Evolutionary conservation across 1,140 invertebrate genomes (phyloP).

Genomic region (Himalopsyche phryganea): DNA sequence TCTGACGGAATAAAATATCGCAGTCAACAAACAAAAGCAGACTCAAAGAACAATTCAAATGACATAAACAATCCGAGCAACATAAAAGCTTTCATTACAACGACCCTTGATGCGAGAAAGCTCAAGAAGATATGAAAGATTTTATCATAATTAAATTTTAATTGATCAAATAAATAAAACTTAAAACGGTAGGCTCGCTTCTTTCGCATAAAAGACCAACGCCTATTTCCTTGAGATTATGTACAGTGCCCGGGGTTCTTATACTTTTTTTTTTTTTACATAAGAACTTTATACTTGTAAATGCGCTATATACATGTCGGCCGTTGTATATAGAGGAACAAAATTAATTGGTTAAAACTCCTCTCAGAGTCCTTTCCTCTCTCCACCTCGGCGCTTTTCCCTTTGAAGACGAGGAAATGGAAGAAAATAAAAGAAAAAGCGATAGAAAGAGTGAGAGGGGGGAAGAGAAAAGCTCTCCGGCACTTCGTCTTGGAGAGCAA

Average conservation of each 20-base stretch:
- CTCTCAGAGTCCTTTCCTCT: slow-evolving; percentile 49
- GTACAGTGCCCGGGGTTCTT: slow-evolving; percentile 20
- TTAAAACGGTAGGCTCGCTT: slow-evolving; percentile 21
- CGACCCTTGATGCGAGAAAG: not conserved
- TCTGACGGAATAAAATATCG: slow-evolving; percentile 4
- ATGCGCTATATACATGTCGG: slow-evolving; percentile 27
- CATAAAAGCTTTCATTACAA: slow-evolving; percentile 18
- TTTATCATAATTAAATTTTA: slow-evolving; percentile 36
- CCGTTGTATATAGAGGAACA: slow-evolving; percentile 47
- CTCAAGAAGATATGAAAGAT: slow-evolving; percentile 16
- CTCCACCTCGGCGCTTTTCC: slow-evolving; percentile 37
- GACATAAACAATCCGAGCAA: slow-evolving; percentile 12
- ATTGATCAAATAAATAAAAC: slow-evolving; percentile 35
- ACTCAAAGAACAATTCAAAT: not conserved
- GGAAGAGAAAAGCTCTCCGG: slow-evolving; percentile 32
- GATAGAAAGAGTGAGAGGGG: slow-evolving; percentile 29
- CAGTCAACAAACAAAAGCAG: slow-evolving; percentile 2
- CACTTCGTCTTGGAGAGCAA: slow-evolving; percentile 36
- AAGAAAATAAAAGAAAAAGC: slow-evolving; percentile 35
- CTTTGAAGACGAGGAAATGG: slow-evolving; percentile 35
- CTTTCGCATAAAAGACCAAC: slow-evolving; percentile 27
- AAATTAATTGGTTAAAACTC: slow-evolving; percentile 60
- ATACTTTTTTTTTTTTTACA: slow-evolving; percentile 29
- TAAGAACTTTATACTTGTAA: slow-evolving; percentile 29
- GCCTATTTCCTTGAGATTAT: slow-evolving; percentile 30